Evolutionary conservation across 2,797 vertebrate genomes (phyloP), one percentile per base, ranked within the genome.

Genomic region (Peromyscus attwateri): DNA sequence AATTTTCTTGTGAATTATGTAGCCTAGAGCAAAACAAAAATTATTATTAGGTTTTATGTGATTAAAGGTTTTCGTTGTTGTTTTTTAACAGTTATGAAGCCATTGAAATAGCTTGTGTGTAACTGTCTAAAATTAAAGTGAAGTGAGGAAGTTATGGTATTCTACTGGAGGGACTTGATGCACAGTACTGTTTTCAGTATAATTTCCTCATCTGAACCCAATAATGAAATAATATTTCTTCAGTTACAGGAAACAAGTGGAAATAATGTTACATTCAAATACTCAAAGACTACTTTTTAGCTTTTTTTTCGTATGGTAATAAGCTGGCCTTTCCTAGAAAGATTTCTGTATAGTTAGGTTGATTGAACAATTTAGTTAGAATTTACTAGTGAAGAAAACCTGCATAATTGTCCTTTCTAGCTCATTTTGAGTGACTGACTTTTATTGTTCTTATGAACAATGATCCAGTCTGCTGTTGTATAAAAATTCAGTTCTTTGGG

Each of bases 401-500:
- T 60, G 55, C 77, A 2, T 27, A n/a, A 52, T 19, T 93, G 81
- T 93, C 89, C 93, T 89, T 57, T 95, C 23, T 66, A 77, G 90
- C 94, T 97, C 27, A 29, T n/a, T 76, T 92, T 75, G 57, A 94
- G 55, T 95, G 66, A 85, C 49, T 97, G 87, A 90, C 29, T 97
- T 94, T 87, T 89, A 76, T 79, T 91, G 87, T 37, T 83, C 68
- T 84, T 89, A n/a, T 21, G 68, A 89, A 23, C 76, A 49, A 6
- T 49, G 77, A 6, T 0, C 0, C 13, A 75, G 79, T 12, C 31
- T 57, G 34, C 49, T 95, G 6, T 6, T 79, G 9, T 29, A 25
- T 55, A 76, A 76, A 95, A 97, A 21, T 89, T 89, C 71, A 89
- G 31, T 95, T 96, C 87, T 93, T 89, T 95, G 94, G 95, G 95